Evolutionary conservation across 2,797 vertebrate genomes (phyloP).

Genomic region (Astyanax mexicanus): DNA sequence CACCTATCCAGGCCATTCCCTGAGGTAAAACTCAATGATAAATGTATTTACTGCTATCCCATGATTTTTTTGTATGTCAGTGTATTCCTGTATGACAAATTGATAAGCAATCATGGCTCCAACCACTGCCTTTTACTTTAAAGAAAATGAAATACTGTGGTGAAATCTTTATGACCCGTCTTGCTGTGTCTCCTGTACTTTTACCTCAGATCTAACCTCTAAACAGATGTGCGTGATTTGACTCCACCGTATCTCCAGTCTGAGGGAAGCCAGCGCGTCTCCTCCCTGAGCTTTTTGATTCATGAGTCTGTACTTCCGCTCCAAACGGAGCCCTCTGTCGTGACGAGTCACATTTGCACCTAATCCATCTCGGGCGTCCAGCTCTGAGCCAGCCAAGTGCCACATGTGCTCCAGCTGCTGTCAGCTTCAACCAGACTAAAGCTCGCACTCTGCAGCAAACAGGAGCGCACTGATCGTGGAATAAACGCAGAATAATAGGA

Average conservation of each 20-base stretch:
- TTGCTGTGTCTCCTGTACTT: slow-evolving; percentile 23
- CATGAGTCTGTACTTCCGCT: slow-evolving; percentile 48
- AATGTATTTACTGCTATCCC: no score
- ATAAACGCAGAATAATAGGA: slow-evolving; percentile 30
- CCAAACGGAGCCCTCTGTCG: slow-evolving; percentile 56
- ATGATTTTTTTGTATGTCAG: no score
- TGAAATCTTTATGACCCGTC: slow-evolving; percentile 22
- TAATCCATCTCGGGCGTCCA: slow-evolving; percentile 63
- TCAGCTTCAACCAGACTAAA: slow-evolving; percentile 14
- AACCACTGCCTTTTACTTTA: neutral
- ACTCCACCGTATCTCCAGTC: slow-evolving; percentile 9
- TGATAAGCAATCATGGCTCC: neutral
- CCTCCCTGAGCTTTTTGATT: slow-evolving; percentile 49
- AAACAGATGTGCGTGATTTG: slow-evolving; percentile 42
- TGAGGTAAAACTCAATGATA: no score
- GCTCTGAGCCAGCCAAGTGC: slow-evolving; percentile 27
- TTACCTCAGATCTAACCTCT: slow-evolving; percentile 39
- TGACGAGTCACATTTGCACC: slow-evolving; percentile 61
- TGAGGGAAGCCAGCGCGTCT: slow-evolving; percentile 15
- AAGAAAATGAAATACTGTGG: slow-evolving; percentile 11
- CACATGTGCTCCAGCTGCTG: slow-evolving; percentile 50
- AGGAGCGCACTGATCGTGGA: neutral
- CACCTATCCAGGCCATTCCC: no score
- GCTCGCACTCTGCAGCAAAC: slow-evolving; percentile 9
- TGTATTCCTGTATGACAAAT: neutral